Conservation (phyloP, 2,888 invertebrate species). For the Linnaemya vulpina region DNA sequence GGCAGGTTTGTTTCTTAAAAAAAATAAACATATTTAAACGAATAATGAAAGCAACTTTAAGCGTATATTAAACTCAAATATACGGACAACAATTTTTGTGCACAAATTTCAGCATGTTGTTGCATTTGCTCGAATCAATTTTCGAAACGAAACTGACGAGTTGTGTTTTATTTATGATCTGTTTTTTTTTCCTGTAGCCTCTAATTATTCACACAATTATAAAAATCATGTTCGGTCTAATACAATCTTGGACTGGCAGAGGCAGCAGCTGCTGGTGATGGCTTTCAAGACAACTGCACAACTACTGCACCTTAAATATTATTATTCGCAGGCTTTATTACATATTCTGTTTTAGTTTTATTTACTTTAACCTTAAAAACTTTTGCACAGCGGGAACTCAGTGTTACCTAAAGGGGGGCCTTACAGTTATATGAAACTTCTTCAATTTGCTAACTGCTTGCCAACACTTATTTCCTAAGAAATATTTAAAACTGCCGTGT, state of each 20-base stretch:
- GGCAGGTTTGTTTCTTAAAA: too few species aligned
- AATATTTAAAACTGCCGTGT: neutral
- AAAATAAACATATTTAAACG: too few species aligned
- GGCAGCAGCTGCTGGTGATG: neutral
- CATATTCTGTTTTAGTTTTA: neutral
- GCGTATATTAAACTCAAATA: too few species aligned
- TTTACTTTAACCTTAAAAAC: constrained; percentile 37
- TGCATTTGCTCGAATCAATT: too few species aligned
- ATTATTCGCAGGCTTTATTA: constrained; percentile 6
- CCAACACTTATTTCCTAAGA: neutral
- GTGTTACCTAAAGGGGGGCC: constrained; percentile 10
- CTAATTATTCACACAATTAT: constrained; percentile 57
- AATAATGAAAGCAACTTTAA: too few species aligned
- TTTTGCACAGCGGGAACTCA: constrained; percentile 53
- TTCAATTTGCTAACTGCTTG: constrained; percentile 9
- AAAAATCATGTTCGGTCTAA: constrained; percentile 35
- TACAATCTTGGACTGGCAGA: neutral
- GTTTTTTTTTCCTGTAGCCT: neutral
- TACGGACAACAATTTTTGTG: too few species aligned
- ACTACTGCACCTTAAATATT: neutral
- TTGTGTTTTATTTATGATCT: neutral
- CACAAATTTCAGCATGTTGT: too few species aligned
- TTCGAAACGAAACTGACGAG: too few species aligned
- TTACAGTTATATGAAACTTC: neutral
- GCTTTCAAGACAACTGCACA: neutral